Conservation (phyloP, 2,113 vertebrate genomes). For the Marmota monax region DNA sequence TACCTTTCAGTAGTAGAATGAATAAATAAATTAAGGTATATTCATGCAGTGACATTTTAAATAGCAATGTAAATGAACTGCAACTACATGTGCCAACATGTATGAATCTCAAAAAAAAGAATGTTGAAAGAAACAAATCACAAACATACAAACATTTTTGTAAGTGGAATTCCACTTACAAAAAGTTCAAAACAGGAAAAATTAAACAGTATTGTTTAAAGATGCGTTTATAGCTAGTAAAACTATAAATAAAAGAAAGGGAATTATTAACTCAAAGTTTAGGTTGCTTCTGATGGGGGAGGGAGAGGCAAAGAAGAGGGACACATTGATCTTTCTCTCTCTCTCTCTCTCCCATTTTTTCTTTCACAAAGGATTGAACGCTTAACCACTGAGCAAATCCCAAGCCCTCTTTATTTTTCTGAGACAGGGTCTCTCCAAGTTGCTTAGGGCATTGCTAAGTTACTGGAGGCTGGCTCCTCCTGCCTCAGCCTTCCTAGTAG, state of each 20-base stretch:
- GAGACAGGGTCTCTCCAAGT: no score
- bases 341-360: no score
- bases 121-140: constrained; percentile 47
- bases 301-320: not conserved
- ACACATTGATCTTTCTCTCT: not conserved
- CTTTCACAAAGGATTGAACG: no score
- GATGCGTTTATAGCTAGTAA: constrained; percentile 7
- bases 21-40: not conserved
- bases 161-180: not conserved
- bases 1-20: not conserved
- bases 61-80: constrained; percentile 18
- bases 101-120: constrained; percentile 27
- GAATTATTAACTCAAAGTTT: constrained; percentile 13
- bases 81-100: not conserved
- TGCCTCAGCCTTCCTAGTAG: no score
- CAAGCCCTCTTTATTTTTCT: no score
- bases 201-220: not conserved
- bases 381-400: no score
- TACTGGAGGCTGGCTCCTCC: no score
- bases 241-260: constrained; percentile 21
- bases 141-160: not conserved
- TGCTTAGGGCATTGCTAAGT: no score
- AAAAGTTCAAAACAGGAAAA: constrained; percentile 39
- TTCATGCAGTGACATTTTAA: not conserved
- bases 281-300: not conserved